These are phyloP conservation scores for Heliconius hewitsoni DNA, from an alignment of 1,140 invertebrate species.

Conservation along the genomic window DNA sequence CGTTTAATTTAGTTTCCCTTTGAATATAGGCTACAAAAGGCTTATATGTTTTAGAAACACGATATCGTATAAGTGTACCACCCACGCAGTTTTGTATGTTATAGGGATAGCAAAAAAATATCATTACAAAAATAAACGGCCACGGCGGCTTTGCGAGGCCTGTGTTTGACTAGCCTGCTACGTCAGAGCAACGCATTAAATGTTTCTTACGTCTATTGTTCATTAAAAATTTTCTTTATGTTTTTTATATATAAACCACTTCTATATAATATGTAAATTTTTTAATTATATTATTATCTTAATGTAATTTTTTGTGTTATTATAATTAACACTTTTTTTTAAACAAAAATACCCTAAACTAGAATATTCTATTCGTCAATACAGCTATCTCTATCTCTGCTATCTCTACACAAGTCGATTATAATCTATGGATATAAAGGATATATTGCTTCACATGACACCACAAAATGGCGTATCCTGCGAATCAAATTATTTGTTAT, in stretches of 20 bases:
- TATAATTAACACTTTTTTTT: background rate
- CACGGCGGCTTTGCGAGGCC: background rate
- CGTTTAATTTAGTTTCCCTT: background rate
- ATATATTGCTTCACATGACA: slow-evolving; percentile 3
- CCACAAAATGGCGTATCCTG: slow-evolving; percentile 9
- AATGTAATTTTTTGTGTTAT: background rate
- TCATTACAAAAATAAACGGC: background rate
- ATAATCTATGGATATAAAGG: background rate
- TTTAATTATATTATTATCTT: no score
- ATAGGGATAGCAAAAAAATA: slow-evolving; percentile 7
- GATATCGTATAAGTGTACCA: slow-evolving; percentile 4
- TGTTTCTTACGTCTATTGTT: background rate
- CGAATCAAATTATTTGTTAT: background rate
- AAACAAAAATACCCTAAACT: background rate
- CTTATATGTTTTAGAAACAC: background rate
- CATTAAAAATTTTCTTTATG: background rate
- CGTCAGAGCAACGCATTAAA: background rate
- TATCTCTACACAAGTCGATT: background rate
- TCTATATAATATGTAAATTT: background rate
- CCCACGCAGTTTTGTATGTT: background rate
- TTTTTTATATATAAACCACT: background rate
- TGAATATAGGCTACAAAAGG: slow-evolving; percentile 1
- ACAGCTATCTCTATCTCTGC: background rate
- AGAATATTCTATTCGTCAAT: background rate
- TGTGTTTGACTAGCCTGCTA: background rate